Evolutionary conservation across 1,140 invertebrate species (phyloP).

Genomic region (Calliphora vicina): DNA sequence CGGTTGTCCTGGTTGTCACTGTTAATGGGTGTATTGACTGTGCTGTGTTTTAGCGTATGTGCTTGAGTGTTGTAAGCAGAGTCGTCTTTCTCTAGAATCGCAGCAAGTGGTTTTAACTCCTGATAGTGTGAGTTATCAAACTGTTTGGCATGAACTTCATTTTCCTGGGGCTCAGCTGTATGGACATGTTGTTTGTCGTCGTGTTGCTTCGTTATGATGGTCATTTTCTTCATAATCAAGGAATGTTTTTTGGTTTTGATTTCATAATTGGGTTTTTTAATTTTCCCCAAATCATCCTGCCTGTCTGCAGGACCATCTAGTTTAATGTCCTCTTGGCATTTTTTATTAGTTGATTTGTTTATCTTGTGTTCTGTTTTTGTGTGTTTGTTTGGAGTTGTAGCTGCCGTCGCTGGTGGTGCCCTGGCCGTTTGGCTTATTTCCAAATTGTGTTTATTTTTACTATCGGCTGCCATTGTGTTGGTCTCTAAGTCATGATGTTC

Average conservation of each 20-base stretch:
- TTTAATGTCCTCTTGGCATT: background rate
- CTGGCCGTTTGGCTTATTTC: background rate
- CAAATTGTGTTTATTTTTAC: background rate
- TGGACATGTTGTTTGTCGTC: background rate
- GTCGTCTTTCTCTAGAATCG: background rate
- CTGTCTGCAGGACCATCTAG: background rate
- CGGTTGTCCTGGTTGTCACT: constrained; percentile 25
- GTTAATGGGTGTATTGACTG: constrained; percentile 41
- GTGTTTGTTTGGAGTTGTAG: constrained; percentile 3
- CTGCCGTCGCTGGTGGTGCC: background rate
- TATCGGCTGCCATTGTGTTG: background rate
- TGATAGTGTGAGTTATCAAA: background rate
- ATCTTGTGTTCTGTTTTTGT: background rate
- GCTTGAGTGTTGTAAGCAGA: background rate
- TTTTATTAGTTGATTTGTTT: background rate
- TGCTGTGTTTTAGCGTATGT: constrained; percentile 37
- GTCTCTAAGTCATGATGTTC: constrained; percentile 25
- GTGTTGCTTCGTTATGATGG: constrained; percentile 58
- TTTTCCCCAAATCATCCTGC: background rate
- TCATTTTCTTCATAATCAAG: constrained; percentile 60
- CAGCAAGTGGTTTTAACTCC: background rate
- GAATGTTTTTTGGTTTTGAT: constrained; percentile 50
- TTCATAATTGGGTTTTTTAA: background rate
- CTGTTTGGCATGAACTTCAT: background rate
- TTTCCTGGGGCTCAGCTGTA: background rate